Evolutionary conservation across 2,113 vertebrate genomes (phyloP).

Genomic region (Crotalus tigris): DNA sequence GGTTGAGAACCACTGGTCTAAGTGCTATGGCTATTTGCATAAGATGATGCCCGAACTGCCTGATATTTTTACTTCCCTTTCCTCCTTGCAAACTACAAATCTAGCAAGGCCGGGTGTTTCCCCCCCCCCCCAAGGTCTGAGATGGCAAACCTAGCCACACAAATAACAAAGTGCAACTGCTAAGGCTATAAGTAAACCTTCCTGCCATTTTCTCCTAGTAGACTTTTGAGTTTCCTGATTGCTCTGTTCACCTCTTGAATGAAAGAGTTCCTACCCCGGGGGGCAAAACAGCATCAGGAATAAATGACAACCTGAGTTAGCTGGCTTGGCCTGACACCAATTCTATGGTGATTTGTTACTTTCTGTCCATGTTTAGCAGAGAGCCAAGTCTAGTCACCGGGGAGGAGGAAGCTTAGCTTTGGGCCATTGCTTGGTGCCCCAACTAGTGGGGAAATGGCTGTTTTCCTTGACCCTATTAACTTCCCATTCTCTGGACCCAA

Average conservation of each 20-base stretch:
- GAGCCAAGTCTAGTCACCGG: conserved; percentile 17
- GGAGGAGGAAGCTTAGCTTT: conserved; percentile 21
- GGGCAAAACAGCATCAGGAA: conserved; percentile 61
- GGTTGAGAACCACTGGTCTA: no score
- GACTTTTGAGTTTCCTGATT: conserved; percentile 64
- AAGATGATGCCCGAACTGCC: not conserved
- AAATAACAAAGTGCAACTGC: conserved; percentile 59
- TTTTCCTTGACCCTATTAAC: not conserved
- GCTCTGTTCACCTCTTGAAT: conserved; percentile 56
- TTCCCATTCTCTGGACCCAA: not conserved
- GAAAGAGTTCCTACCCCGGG: conserved; percentile 57
- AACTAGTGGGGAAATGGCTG: not conserved
- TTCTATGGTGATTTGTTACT: conserved; percentile 61
- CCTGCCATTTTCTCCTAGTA: conserved; percentile 63
- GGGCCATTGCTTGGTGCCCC: conserved; percentile 14
- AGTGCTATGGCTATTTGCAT: no score
- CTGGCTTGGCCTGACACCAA: conserved; percentile 58
- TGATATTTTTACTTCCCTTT: not conserved
- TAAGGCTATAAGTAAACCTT: conserved; percentile 61
- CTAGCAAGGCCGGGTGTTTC: not conserved
- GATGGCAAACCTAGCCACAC: conserved; percentile 59
- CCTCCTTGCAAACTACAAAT: not conserved
- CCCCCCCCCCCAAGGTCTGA: conserved; percentile 22
- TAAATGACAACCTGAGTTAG: conserved; percentile 71
- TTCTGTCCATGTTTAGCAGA: conserved; percentile 53